phyloP scores from a whole-genome alignment of 2,888 invertebrate species.

The Plebejus anna region DNA sequence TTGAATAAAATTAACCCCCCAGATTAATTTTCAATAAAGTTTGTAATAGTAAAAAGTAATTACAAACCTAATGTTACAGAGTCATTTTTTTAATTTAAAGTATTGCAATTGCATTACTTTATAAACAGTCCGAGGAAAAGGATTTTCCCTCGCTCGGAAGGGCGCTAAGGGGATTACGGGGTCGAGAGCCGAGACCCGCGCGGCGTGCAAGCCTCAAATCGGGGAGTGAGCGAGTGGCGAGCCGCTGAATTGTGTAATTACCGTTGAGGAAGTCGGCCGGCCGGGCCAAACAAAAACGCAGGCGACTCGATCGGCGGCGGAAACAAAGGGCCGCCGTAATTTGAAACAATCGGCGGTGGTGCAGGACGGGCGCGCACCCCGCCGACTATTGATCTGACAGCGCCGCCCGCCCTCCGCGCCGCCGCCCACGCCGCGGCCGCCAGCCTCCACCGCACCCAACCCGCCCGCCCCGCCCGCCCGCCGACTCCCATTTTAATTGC shows the following conservation, averaged over 20 bases:
- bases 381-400: conserved; percentile 77
- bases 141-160: not conserved
- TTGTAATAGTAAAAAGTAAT: not conserved
- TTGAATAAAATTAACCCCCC: not conserved
- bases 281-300: conserved; percentile 74
- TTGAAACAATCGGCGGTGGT: conserved; percentile 78
- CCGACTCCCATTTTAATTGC: conserved; percentile 78
- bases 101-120: not conserved
- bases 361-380: conserved; percentile 71
- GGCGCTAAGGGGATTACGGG: not conserved
- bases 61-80: not conserved
- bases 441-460: conserved; percentile 38
- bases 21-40: too few species aligned
- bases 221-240: conserved; percentile 56
- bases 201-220: conserved; percentile 48
- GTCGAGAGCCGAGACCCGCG: not conserved
- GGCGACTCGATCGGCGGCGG: conserved; percentile 74
- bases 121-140: not conserved
- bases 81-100: not conserved
- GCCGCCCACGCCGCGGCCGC: conserved; percentile 41
- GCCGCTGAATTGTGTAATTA: conserved; percentile 74
- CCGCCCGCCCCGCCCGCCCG: conserved; percentile 45
- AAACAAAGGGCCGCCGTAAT: conserved; percentile 77
- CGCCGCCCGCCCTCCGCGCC: conserved; percentile 45
- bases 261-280: conserved; percentile 74